These are phyloP conservation scores for Brachycybe producta DNA, from an alignment of 2,888 invertebrate genomes.

Conservation along the genomic window DNA sequence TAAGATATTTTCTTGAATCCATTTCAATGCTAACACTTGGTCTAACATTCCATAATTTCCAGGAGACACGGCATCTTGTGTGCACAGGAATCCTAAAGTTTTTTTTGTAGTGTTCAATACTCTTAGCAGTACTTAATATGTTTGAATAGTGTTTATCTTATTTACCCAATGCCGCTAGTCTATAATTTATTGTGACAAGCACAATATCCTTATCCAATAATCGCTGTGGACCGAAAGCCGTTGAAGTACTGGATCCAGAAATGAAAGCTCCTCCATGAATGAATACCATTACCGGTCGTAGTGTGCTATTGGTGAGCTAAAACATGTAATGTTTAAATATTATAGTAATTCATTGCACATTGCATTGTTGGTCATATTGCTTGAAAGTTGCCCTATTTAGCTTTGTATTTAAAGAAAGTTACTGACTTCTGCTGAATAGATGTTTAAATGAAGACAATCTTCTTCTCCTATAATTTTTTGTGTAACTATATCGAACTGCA, in stretches of 20 bases:
- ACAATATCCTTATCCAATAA: constrained; percentile 39
- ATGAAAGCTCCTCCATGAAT: constrained; percentile 31
- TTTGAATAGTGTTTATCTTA: background rate
- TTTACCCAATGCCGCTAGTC: constrained; percentile 36
- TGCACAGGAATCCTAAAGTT: constrained; percentile 12
- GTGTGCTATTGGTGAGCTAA: too few species aligned
- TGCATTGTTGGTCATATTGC: too few species aligned
- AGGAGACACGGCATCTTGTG: constrained; percentile 7
- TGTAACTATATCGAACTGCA: constrained; percentile 4
- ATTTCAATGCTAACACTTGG: constrained; percentile 8
- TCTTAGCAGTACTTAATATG: too few species aligned
- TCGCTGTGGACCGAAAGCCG: constrained; percentile 36
- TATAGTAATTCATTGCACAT: too few species aligned
- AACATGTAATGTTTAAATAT: too few species aligned
- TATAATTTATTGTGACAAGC: constrained; percentile 39
- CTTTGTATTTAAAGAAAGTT: too few species aligned
- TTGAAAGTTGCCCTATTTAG: too few species aligned
- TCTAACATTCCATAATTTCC: constrained; percentile 14
- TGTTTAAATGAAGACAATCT: constrained; percentile 18
- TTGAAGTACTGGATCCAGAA: constrained; percentile 24
- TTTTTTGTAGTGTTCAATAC: too few species aligned
- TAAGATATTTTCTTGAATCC: constrained; percentile 5
- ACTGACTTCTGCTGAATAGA: constrained; percentile 15
- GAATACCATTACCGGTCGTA: constrained; percentile 30
- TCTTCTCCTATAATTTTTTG: constrained; percentile 13